Conservation (phyloP, 1,140 invertebrate species). For the Drosophila auraria region DNA sequence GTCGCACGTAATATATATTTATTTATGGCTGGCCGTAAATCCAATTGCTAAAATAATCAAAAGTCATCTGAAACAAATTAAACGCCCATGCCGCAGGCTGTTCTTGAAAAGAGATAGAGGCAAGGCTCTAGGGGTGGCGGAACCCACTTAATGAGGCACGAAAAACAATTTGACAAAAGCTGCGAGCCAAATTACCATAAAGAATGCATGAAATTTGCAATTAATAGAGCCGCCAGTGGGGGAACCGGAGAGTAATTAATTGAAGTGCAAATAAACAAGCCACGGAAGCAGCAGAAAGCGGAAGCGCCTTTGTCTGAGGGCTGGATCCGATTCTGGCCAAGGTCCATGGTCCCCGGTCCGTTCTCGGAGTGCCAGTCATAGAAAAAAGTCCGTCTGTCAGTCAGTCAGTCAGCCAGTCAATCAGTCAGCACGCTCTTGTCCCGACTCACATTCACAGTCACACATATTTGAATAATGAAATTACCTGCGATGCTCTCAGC, state of each 20-base stretch:
- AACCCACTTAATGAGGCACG: conserved; percentile 60
- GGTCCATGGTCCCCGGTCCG: not conserved
- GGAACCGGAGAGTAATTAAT: conserved; percentile 44
- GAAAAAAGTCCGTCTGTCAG: conserved; percentile 36
- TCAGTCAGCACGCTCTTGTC: conserved; percentile 39
- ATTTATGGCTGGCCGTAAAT: conserved; percentile 62
- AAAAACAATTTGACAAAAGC: conserved; percentile 72
- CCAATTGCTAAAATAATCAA: conserved; percentile 63
- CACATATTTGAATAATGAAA: conserved; percentile 77
- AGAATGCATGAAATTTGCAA: conserved; percentile 65
- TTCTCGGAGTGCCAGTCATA: conserved; percentile 18
- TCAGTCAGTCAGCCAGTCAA: conserved; percentile 35
- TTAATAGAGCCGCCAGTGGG: conserved; percentile 49
- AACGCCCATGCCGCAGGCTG: conserved; percentile 27
- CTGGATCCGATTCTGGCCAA: not conserved
- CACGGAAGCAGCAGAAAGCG: conserved; percentile 14
- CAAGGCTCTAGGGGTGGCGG: not conserved
- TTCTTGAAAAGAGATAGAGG: conserved; percentile 18
- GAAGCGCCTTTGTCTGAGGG: conserved; percentile 8
- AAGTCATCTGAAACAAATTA: conserved; percentile 62
- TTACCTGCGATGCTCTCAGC: conserved; percentile 63
- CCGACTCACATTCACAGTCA: conserved; percentile 16
- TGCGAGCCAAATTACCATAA: conserved; percentile 67
- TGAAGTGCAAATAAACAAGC: conserved; percentile 61
- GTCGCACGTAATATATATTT: conserved; percentile 61